phyloP scores from a whole-genome alignment of 2,797 vertebrate species.

The Fratercula arctica region DNA sequence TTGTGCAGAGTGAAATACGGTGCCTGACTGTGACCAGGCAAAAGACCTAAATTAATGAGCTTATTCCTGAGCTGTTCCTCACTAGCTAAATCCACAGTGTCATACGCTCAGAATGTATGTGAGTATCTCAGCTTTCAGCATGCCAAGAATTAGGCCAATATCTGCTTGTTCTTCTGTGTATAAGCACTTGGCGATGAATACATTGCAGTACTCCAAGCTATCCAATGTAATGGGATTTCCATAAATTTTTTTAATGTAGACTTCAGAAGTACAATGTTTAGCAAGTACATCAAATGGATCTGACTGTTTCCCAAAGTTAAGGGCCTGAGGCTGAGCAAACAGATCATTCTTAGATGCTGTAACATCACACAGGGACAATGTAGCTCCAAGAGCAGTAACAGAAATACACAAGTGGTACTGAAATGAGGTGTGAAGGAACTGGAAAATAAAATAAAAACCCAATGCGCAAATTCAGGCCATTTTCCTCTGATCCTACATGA shows the following conservation, averaged over 20 bases:
- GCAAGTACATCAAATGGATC: neutral
- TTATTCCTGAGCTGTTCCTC: neutral
- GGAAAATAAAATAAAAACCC: neutral
- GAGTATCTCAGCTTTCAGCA: neutral
- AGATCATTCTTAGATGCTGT: neutral
- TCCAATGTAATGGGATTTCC: conserved; percentile 10
- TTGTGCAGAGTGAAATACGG: neutral
- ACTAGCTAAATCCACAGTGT: neutral
- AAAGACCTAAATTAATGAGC: neutral
- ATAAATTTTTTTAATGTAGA: neutral
- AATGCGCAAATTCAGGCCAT: neutral
- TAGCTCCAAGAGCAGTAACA: neutral
- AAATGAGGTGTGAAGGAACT: neutral
- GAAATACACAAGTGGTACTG: neutral
- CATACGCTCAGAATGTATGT: neutral
- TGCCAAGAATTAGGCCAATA: conserved; percentile 14
- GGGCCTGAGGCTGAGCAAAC: conserved; percentile 5
- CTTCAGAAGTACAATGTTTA: conserved; percentile 16
- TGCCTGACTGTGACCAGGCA: neutral
- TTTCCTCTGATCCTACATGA: neutral
- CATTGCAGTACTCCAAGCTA: neutral
- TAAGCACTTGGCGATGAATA: neutral
- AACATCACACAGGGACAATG: neutral
- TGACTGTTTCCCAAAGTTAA: conserved; percentile 1
- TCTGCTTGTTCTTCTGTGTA: neutral